Percentiles rank a stretch among this genome's conserved stretches.
Evolutionary conservation across 2,888 invertebrate species (phyloP).

Genomic region (Thereva unica): DNA sequence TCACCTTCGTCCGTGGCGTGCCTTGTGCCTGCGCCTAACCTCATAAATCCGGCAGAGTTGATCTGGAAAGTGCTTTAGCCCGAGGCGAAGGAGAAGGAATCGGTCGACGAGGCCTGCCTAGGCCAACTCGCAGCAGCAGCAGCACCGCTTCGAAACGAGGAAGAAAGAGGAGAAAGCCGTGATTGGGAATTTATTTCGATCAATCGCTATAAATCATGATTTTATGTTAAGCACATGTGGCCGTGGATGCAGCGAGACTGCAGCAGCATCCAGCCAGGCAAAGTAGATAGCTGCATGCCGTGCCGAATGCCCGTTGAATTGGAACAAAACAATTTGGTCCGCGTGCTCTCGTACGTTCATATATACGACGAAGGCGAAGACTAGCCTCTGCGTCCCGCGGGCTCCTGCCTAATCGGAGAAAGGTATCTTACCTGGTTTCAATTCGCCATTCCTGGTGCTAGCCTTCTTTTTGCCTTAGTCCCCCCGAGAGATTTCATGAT

Average conservation of each 20-base stretch:
- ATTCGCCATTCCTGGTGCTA: not conserved
- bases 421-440: slow-evolving; percentile 26
- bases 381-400: not conserved
- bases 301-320: slow-evolving; percentile 33
- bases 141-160: not conserved
- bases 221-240: slow-evolving; percentile 34
- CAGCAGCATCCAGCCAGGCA: not conserved
- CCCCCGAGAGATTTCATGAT: slow-evolving; percentile 4
- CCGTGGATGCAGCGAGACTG: not conserved
- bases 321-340: slow-evolving; percentile 33
- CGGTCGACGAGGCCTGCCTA: not conserved
- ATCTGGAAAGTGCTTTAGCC: slow-evolving; percentile 12
- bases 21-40: not conserved
- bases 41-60: slow-evolving; percentile 11
- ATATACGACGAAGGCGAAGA: not conserved
- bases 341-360: not conserved
- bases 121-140: not conserved
- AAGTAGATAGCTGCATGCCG: slow-evolving; percentile 3
- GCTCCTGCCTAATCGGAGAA: slow-evolving; percentile 16
- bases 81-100: slow-evolving; percentile 4
- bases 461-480: not conserved
- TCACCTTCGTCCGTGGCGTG: not conserved
- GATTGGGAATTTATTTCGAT: slow-evolving; percentile 34
- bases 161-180: slow-evolving; percentile 29
- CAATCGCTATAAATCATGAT: slow-evolving; percentile 36